Conservation (phyloP, 2,113 vertebrate species). For the Aythya baeri region DNA sequence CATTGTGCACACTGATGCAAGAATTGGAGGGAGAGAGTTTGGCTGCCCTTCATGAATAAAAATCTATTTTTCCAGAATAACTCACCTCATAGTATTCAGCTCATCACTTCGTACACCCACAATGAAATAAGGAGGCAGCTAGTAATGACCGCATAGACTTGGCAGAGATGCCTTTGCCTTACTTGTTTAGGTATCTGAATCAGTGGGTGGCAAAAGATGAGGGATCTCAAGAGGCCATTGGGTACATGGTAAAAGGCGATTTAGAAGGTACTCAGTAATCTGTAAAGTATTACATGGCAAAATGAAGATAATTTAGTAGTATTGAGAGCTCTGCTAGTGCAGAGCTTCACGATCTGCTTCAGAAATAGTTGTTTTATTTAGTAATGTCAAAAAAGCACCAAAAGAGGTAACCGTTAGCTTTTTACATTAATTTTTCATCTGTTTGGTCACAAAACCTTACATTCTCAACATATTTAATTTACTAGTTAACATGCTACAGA, state of each 20-base stretch:
- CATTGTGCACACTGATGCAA: background rate
- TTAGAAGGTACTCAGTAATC: background rate
- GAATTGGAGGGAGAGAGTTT: background rate
- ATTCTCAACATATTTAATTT: background rate
- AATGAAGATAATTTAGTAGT: background rate
- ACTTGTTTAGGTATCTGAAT: background rate
- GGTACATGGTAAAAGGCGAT: background rate
- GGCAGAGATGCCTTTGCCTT: background rate
- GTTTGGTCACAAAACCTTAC: background rate
- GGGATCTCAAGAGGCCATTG: background rate
- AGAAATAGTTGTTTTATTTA: background rate
- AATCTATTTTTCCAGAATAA: background rate
- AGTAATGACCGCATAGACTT: background rate
- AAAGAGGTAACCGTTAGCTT: background rate
- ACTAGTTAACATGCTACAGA: background rate
- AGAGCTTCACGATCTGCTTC: background rate
- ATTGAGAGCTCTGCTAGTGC: background rate
- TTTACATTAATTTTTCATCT: background rate
- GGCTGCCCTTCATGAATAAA: background rate
- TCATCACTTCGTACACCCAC: background rate
- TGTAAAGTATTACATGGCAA: background rate
- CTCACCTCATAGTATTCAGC: background rate
- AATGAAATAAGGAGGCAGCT: background rate
- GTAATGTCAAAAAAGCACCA: background rate
- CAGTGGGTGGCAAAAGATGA: background rate